A percentile compares a stretch with the other conserved stretches of the same genome.
phyloP scores from a whole-genome alignment of 2,888 invertebrate genomes.

The Amiota minor region DNA sequence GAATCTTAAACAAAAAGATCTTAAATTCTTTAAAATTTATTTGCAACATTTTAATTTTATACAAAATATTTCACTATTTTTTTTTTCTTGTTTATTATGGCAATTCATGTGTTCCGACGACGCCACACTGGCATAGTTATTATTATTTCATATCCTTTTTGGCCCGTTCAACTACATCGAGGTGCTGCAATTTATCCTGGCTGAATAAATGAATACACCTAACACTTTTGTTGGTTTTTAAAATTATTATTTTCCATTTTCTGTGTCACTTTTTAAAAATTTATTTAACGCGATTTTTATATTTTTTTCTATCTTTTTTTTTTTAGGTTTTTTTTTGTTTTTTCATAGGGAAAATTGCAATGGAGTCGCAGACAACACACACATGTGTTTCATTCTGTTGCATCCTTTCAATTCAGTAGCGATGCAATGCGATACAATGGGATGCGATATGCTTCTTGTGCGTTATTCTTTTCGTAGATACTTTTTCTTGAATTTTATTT shows the following conservation, averaged over 20 bases:
- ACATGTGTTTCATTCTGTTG: not conserved
- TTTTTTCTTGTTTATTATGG: too few species aligned
- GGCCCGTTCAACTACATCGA: not conserved
- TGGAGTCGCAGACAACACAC: constrained; percentile 3
- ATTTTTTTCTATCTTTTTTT: constrained; percentile 30
- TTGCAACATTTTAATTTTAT: too few species aligned
- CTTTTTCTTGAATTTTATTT: not conserved
- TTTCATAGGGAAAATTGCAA: not conserved
- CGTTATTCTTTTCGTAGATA: not conserved
- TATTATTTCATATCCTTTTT: constrained; percentile 11
- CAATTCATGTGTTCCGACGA: too few species aligned
- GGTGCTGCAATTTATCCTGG: too few species aligned
- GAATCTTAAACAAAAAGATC: too few species aligned
- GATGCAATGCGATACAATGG: too few species aligned
- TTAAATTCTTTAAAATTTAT: too few species aligned
- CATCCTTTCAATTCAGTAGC: too few species aligned
- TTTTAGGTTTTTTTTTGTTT: not conserved
- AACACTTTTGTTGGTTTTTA: constrained; percentile 27
- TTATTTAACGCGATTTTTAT: constrained; percentile 58
- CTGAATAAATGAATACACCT: too few species aligned
- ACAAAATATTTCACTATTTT: too few species aligned
- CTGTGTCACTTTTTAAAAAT: constrained; percentile 63
- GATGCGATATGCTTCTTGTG: too few species aligned
- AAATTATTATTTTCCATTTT: constrained; percentile 61
- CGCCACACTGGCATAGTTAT: constrained; percentile 11